Conservation (phyloP, 2,888 invertebrate genomes). For the Caradrina clavipalpis region DNA sequence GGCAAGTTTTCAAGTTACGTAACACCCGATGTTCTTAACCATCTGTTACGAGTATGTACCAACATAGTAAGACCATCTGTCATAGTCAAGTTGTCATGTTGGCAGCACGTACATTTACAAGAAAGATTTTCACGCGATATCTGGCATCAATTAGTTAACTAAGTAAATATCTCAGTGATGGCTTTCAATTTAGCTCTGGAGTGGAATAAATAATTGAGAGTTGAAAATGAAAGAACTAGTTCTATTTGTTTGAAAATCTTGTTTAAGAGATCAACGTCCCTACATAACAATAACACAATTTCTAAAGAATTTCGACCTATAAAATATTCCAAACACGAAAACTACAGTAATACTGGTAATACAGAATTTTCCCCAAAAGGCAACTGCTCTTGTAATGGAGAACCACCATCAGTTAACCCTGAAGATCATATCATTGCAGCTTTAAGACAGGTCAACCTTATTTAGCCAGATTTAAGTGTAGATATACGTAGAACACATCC, state of each 20-base stretch:
- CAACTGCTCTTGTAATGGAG: slow-evolving; percentile 34
- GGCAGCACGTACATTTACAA: slow-evolving; percentile 48
- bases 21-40: slow-evolving; percentile 52
- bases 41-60: slow-evolving; percentile 51
- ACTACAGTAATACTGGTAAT: slow-evolving; percentile 37
- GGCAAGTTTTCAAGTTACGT: slow-evolving; percentile 60
- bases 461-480: slow-evolving; percentile 44
- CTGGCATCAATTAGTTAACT: slow-evolving; percentile 33
- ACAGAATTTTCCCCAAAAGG: slow-evolving; percentile 58
- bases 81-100: slow-evolving; percentile 53
- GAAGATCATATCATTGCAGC: slow-evolving; percentile 35
- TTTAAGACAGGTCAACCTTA: slow-evolving; percentile 53
- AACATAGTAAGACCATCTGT: slow-evolving; percentile 57
- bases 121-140: slow-evolving; percentile 47
- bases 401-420: slow-evolving; percentile 37
- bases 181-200: slow-evolving; percentile 10
- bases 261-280: slow-evolving; percentile 23
- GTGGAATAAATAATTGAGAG: not conserved
- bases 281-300: slow-evolving; percentile 3
- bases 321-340: slow-evolving; percentile 49
- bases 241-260: not conserved
- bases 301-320: slow-evolving; percentile 13
- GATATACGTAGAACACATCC: slow-evolving; percentile 40
- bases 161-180: slow-evolving; percentile 20
- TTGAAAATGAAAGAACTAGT: not conserved